Conservation (phyloP, 2,888 invertebrate species). For the Drosophila tanythrix region DNA sequence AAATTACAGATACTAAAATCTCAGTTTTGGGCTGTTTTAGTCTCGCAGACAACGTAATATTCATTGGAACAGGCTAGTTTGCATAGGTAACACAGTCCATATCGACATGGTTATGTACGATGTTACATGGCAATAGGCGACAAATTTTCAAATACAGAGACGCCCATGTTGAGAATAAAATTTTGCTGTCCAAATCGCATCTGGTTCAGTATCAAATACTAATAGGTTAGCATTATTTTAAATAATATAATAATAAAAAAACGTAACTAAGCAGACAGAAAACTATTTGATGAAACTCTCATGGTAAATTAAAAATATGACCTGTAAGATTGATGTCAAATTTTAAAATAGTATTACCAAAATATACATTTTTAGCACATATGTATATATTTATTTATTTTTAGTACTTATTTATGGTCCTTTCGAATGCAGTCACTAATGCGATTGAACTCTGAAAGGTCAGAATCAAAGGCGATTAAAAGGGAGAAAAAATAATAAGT, state of each 20-base stretch:
- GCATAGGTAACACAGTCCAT: background rate
- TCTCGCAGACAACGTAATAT: too few species aligned
- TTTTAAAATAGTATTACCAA: background rate
- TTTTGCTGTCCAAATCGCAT: background rate
- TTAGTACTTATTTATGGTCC: too few species aligned
- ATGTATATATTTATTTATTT: background rate
- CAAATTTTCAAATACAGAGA: background rate
- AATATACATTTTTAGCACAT: background rate
- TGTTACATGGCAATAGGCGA: background rate
- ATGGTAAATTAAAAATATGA: background rate
- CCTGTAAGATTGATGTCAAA: background rate
- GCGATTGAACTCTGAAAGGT: constrained; percentile 22
- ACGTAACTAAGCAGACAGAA: background rate
- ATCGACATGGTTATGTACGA: background rate
- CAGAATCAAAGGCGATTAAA: constrained; percentile 6
- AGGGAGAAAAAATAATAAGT: constrained; percentile 32
- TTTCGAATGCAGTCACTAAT: background rate
- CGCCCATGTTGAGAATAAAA: background rate
- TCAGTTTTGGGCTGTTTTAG: fast-evolving
- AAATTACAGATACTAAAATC: background rate
- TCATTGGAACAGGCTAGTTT: background rate
- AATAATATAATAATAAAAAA: background rate
- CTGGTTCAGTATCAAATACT: background rate
- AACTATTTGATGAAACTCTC: background rate
- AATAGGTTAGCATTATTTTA: background rate